Conservation (phyloP, 2,888 invertebrate genomes). For the Leucoma salicis region DNA sequence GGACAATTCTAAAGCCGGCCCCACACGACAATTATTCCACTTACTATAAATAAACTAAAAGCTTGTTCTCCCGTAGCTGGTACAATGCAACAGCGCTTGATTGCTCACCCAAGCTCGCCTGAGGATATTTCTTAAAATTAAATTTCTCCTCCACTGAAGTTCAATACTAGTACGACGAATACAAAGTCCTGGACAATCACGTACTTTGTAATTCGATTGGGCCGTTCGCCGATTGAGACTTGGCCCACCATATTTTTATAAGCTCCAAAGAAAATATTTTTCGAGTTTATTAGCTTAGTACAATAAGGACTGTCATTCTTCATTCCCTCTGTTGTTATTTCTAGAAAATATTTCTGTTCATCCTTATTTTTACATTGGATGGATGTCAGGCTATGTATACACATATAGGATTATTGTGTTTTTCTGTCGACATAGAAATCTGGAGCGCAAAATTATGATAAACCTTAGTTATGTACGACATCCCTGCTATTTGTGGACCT, state of each 20-base stretch:
- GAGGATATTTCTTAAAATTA: conserved; percentile 66
- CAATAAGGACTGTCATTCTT: conserved; percentile 32
- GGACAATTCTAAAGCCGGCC: too few species aligned
- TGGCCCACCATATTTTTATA: conserved; percentile 71
- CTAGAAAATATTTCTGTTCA: conserved; percentile 4
- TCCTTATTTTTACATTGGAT: conserved; percentile 8
- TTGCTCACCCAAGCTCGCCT: conserved; percentile 44
- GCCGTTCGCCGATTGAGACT: conserved; percentile 67
- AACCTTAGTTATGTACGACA: too few species aligned
- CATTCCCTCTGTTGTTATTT: conserved; percentile 12
- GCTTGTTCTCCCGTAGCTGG: conserved; percentile 19
- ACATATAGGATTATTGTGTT: conserved; percentile 4
- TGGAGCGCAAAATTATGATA: background rate
- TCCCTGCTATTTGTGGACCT: too few species aligned
- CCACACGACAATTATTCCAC: background rate
- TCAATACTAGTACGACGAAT: conserved; percentile 44
- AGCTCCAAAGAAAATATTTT: conserved; percentile 60
- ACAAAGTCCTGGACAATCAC: conserved; percentile 67
- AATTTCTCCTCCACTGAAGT: conserved; percentile 46
- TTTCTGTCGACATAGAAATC: background rate
- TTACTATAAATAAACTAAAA: conserved; percentile 6
- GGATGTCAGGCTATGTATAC: conserved; percentile 6
- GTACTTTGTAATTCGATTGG: conserved; percentile 75
- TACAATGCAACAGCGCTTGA: conserved; percentile 41
- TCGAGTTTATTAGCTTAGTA: conserved; percentile 41